Evolutionary conservation across 2,797 vertebrate genomes (phyloP), one percentile per base, ranked within the genome.

Genomic region (Luscinia luscinia): DNA sequence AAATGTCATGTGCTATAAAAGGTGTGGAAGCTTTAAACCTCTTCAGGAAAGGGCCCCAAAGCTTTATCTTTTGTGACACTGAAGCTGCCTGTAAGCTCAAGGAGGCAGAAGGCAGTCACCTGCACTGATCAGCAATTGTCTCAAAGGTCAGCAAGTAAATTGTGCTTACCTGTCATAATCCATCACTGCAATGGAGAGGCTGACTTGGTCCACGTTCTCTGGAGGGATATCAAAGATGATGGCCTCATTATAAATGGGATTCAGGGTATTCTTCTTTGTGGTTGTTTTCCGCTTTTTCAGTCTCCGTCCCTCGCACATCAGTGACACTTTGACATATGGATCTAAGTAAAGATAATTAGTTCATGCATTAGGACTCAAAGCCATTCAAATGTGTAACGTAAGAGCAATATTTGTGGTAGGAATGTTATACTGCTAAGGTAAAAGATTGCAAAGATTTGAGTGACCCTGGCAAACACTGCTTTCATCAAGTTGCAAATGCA

Each of bases 151-250:
- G 14, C 74, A 64, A 69, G 55, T 2, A 21, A 83, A 45, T 41
- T 40, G 12, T 48, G 95, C 98, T 95, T 96, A 99, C 99, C 99
- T 98, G 83, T 99, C 99, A 0, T 99, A 99, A 96, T 99, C 99
- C 99, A 99, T 99, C 94, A 99, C 99, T 6, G 98, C 98, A 84
- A 99, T 99, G 97, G 98, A 99, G 90, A 99, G 98, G 97, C 99
- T 99, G 98, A 99, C 99, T 96, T 99, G 99, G 90, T 99, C 99
- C 97, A 99, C 99, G 2, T 99, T 99, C 97, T 99, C 99, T 0
- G 99, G 99, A 38, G 99, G 99, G 63, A 99, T 99, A 91, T 99
- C 99, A 16, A 99, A 99, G 97, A 99, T 98, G 93, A 99, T 99
- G 92, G 99, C 99, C 98, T 99, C 99, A 1, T 99, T 99, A 97